Evolutionary conservation across 2,113 vertebrate genomes (phyloP).

Genomic region (Diphyllodes magnificus): DNA sequence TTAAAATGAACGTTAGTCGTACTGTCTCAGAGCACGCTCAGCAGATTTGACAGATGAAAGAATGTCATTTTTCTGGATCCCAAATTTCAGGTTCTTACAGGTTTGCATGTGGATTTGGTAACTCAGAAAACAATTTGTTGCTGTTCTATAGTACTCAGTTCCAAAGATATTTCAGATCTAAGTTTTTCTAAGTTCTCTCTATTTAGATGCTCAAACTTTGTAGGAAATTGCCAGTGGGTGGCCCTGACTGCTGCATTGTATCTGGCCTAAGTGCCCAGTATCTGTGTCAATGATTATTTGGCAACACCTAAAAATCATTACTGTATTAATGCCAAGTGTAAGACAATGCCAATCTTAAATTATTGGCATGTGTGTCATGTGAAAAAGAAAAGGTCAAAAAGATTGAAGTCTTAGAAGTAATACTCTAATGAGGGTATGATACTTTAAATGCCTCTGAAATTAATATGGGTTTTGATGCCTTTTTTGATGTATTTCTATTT

Average conservation of each 20-base stretch:
- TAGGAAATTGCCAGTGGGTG: background rate
- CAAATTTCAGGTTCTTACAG: background rate
- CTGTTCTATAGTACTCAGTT: background rate
- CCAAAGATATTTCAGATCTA: background rate
- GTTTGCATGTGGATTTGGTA: background rate
- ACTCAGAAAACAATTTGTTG: background rate
- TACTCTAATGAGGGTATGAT: slow-evolving; percentile 29
- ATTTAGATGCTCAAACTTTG: background rate
- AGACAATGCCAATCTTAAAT: background rate
- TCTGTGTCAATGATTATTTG: background rate
- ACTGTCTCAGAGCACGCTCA: background rate
- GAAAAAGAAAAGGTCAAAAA: background rate
- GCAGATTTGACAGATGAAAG: background rate
- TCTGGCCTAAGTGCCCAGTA: background rate
- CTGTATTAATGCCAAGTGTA: background rate
- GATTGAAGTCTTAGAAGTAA: background rate
- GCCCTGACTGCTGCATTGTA: background rate
- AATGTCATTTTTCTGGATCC: background rate
- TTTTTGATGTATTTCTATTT: slow-evolving; percentile 36
- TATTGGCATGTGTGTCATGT: background rate
- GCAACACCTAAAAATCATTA: slow-evolving; percentile 10
- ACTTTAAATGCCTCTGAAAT: slow-evolving; percentile 21
- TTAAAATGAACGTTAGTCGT: fast-evolving
- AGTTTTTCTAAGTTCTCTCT: background rate
- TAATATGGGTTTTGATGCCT: background rate